Percentiles rank a stretch among this genome's conserved stretches.
Conservation (phyloP, 2,797 vertebrate genomes). For the Enteromius paludinosus region DNA sequence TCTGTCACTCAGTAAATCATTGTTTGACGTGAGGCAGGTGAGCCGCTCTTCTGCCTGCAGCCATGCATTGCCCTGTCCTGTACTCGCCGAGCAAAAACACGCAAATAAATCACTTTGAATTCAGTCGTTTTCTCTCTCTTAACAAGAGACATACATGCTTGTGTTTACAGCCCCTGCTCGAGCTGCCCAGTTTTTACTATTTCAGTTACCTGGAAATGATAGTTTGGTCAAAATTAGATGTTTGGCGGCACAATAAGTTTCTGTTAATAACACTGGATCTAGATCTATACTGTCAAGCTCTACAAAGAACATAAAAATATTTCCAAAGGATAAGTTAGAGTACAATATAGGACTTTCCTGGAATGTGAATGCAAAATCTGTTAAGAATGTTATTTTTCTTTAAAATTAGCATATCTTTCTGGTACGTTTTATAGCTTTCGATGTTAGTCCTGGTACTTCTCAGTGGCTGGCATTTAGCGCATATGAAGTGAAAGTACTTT, state of each 20-base stretch:
- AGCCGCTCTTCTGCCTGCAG: constrained; percentile 64
- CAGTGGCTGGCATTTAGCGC: too few relatives aligned
- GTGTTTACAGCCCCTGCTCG: not conserved
- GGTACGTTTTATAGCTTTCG: too few relatives aligned
- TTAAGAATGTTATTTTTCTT: too few relatives aligned
- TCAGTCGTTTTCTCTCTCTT: not conserved
- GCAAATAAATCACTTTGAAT: not conserved
- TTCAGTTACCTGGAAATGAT: too few relatives aligned
- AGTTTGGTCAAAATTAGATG: not conserved
- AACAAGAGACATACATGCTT: not conserved
- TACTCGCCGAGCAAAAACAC: not conserved
- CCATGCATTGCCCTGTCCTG: constrained; percentile 69
- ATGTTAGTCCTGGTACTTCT: too few relatives aligned
- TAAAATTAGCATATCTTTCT: too few relatives aligned
- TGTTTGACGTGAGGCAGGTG: constrained; percentile 58
- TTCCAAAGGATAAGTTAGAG: not conserved
- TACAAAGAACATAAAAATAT: not conserved
- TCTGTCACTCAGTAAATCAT: constrained; percentile 55
- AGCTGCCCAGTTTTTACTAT: not conserved
- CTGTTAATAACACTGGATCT: not conserved
- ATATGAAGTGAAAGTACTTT: too few relatives aligned
- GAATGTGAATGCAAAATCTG: too few relatives aligned
- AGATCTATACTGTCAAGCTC: not conserved
- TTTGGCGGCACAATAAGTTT: too few relatives aligned
- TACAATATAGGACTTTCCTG: not conserved